These are phyloP conservation scores for Cebus imitator DNA, from an alignment of 2,113 vertebrate genomes.

Conservation along the genomic window DNA sequence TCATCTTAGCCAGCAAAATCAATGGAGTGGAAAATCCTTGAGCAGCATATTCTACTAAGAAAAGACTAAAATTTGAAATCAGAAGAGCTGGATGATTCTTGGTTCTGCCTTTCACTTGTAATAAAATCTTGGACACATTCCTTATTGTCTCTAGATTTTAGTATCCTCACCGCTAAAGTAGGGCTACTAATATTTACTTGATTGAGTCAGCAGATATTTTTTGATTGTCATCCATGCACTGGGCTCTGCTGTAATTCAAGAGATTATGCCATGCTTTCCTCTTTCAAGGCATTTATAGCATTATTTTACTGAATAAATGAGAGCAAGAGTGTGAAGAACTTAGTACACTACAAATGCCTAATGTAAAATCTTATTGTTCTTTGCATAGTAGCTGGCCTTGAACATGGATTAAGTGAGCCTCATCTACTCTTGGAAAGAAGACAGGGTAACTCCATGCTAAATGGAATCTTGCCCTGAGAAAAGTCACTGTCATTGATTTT, in stretches of 20 bases:
- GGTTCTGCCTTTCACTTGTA: not conserved
- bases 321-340: not conserved
- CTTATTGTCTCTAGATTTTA: not conserved
- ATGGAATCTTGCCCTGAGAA: not conserved
- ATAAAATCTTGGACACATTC: not conserved
- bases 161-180: not conserved
- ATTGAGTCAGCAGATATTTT: not conserved
- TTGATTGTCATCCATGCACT: not conserved
- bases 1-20: not conserved
- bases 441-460: not conserved
- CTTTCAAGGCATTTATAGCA: not conserved
- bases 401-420: not conserved
- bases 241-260: not conserved
- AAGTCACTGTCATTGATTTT: constrained; percentile 25
- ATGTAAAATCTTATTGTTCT: not conserved
- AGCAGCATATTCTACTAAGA: not conserved
- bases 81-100: not conserved
- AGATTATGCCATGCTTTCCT: not conserved
- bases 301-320: constrained; percentile 4
- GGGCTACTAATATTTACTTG: not conserved
- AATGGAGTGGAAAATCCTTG: not conserved
- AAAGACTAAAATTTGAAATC: not conserved
- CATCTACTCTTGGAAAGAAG: not conserved
- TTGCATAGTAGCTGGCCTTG: not conserved
- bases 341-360: not conserved